A percentile compares a stretch with the other conserved stretches of the same genome.
Conservation (phyloP, 2,888 invertebrate species). For the Auanema sp. region DNA sequence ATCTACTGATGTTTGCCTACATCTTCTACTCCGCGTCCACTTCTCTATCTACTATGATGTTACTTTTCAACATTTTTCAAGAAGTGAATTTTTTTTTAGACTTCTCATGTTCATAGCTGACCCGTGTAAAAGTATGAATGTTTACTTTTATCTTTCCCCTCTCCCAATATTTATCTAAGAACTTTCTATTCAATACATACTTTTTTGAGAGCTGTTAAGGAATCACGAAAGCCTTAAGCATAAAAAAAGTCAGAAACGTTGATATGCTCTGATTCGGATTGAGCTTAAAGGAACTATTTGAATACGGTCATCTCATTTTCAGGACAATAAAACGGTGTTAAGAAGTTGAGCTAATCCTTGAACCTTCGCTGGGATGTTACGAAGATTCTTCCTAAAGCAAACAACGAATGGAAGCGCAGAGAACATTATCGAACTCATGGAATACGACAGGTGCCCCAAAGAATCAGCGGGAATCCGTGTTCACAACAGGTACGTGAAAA, state of each 20-base stretch:
- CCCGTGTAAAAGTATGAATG: neutral
- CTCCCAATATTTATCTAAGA: neutral
- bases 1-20: too few species aligned
- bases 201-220: neutral
- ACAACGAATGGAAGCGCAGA: slow-evolving; percentile 20
- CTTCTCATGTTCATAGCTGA: neutral
- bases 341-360: neutral
- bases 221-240: neutral
- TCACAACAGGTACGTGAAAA: too few species aligned
- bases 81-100: neutral
- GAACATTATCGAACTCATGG: slow-evolving; percentile 27
- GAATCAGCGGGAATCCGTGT: neutral
- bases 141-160: neutral
- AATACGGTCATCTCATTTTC: too few species aligned
- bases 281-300: too few species aligned
- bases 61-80: neutral
- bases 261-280: too few species aligned
- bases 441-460: slow-evolving; percentile 12
- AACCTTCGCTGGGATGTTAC: neutral
- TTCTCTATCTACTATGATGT: slow-evolving; percentile 1
- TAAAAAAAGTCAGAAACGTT: too few species aligned
- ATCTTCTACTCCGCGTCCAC: neutral
- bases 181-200: neutral
- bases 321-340: too few species aligned
- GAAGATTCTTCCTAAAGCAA: neutral